These are phyloP conservation scores for Sweltsa coloradensis DNA, from an alignment of 1,140 invertebrate species.

Conservation along the genomic window DNA sequence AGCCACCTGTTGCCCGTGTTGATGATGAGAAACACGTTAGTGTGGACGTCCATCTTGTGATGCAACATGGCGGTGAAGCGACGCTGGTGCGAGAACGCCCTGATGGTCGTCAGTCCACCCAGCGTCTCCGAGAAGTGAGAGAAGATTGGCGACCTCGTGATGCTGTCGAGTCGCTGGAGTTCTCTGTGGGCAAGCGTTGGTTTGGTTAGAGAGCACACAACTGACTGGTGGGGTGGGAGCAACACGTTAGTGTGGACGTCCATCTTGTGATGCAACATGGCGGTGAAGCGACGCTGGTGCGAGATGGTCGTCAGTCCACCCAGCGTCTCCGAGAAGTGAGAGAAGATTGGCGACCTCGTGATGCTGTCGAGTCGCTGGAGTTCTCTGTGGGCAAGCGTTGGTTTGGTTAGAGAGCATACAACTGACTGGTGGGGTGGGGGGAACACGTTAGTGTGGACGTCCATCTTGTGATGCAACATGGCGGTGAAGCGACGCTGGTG, in stretches of 20 bases:
- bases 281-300: constrained; percentile 48
- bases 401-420: too few species aligned
- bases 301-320: constrained; percentile 52
- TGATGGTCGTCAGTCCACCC: constrained; percentile 50
- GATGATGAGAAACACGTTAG: constrained; percentile 60
- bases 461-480: constrained; percentile 48
- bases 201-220: too few species aligned
- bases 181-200: constrained; percentile 44
- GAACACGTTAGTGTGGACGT: constrained; percentile 61
- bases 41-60: constrained; percentile 54
- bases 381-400: too few species aligned
- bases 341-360: constrained; percentile 57
- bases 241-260: constrained; percentile 64
- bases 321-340: constrained; percentile 57
- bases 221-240: too few species aligned
- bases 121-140: constrained; percentile 60
- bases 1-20: constrained; percentile 74
- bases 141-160: constrained; percentile 55
- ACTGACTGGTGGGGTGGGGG: too few species aligned
- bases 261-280: constrained; percentile 47
- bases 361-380: constrained; percentile 42
- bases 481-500: constrained; percentile 50
- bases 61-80: constrained; percentile 50
- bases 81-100: constrained; percentile 52
- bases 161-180: constrained; percentile 41